These are phyloP conservation scores for Panurus biarmicus DNA, from an alignment of 2,113 vertebrate genomes.

Conservation along the genomic window DNA sequence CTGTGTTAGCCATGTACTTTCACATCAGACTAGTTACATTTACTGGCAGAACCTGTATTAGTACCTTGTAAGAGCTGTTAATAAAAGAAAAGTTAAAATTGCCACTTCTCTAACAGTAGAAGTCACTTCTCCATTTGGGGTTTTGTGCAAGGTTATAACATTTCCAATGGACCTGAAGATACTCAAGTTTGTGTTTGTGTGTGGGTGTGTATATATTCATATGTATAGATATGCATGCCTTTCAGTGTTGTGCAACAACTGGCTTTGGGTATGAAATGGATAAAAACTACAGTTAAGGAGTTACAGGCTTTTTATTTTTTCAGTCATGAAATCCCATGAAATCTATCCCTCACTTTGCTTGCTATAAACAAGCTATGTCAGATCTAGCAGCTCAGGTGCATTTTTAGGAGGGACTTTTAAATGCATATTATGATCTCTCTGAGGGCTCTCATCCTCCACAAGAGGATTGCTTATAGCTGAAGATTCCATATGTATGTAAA, in stretches of 20 bases:
- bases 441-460: background rate
- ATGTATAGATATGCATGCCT: background rate
- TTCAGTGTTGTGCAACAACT: background rate
- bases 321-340: background rate
- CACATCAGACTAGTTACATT: background rate
- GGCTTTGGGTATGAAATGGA: background rate
- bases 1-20: background rate
- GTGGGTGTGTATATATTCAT: background rate
- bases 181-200: background rate
- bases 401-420: background rate
- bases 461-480: background rate
- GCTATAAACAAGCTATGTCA: background rate
- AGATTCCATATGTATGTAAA: background rate
- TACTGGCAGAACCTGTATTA: background rate
- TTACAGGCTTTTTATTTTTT: background rate
- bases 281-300: background rate
- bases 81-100: background rate
- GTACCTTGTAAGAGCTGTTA: background rate
- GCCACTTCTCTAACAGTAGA: background rate
- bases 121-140: accelerated
- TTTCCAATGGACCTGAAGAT: background rate
- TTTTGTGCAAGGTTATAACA: background rate
- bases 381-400: background rate
- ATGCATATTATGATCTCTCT: background rate
- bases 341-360: background rate